Conservation (phyloP, 1,140 invertebrate genomes). For the Leptestheria dahalacensis region DNA sequence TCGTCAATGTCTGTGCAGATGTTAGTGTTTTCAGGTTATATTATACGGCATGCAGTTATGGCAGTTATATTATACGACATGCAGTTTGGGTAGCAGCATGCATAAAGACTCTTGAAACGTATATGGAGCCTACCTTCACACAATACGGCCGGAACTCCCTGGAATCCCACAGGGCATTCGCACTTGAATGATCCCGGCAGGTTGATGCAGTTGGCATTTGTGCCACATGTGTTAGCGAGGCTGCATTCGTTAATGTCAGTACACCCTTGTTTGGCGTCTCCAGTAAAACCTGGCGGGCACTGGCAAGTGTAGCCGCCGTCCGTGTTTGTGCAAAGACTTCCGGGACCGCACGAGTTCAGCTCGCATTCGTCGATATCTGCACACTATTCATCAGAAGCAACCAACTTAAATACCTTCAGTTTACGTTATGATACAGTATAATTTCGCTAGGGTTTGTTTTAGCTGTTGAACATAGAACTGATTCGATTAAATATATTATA, state of each 20-base stretch:
- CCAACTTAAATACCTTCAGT: no score
- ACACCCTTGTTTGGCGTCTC: conserved; percentile 50
- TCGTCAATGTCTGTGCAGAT: conserved; percentile 36
- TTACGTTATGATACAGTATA: no score
- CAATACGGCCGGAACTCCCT: conserved; percentile 48
- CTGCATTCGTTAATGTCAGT: conserved; percentile 52
- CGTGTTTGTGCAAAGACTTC: conserved; percentile 61
- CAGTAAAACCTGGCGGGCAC: conserved; percentile 62
- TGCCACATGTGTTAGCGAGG: conserved; percentile 52
- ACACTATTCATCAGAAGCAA: no score
- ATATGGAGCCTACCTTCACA: conserved; percentile 36
- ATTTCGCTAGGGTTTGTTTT: neutral
- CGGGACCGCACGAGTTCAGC: conserved; percentile 53
- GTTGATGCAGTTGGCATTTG: conserved; percentile 57
- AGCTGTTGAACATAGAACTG: neutral
- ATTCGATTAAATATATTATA: neutral
- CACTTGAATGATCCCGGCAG: conserved; percentile 55
- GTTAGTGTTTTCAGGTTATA: conserved; percentile 21
- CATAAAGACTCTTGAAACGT: neutral
- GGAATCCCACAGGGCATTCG: conserved; percentile 48
- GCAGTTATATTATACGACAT: no score
- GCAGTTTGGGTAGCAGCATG: neutral
- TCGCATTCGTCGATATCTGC: conserved; percentile 69
- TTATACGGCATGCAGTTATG: neutral
- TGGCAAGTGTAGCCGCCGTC: conserved; percentile 62